Base-by-base conservation (phyloP, 2,113 vertebrate species). In the Neoarius graeffei region DNA sequence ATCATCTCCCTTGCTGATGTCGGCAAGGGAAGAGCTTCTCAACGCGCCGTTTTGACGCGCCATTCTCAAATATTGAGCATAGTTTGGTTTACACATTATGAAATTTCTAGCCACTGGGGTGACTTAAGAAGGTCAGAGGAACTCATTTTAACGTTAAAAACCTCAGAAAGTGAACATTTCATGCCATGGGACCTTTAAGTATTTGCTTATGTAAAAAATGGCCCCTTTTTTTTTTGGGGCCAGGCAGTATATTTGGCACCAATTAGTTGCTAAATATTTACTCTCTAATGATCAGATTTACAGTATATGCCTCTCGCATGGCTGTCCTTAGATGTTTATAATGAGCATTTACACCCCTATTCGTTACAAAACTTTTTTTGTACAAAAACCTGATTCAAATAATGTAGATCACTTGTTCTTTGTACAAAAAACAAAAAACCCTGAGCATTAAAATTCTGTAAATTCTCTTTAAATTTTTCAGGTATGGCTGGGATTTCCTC, bases 401-500 rank as follows among this genome's bases (percentile, higher is more conserved):
- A 1, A 76, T 48, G 23, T 50, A 23, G 20, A 50, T 79, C 50
- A 54, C 4, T 59, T 17, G 76, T 79, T n/a, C 25, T 57, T 81
- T 80, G 7, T 80, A 9, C 3, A 42, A 42, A 42, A 42, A 42
- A 42, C 3, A 42, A 42, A 42, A 42, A 56, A 60, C 60, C 5
- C 54, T 19, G 57, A 42, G 17, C 6, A 35, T 42, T 81, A 42
- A 81, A 23, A 48, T n/a, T 69, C 64, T 74, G 42, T 89, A 66
- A n/a, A 27, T 13, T 86, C 52, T 73, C 62, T 60, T 42, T 77
- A 35, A 1, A 8, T 54, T 27, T 3, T 69, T 1, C 88, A 97
- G 96, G 79, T 98, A 98, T 8, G 97, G 96, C 30, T 97, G 97
- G 98, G 96, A 96, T 5, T 99, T 99, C 90, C 88, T 98, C 89